phyloP scores from a whole-genome alignment of 2,797 vertebrate species.

The Iguana delicatissima region DNA sequence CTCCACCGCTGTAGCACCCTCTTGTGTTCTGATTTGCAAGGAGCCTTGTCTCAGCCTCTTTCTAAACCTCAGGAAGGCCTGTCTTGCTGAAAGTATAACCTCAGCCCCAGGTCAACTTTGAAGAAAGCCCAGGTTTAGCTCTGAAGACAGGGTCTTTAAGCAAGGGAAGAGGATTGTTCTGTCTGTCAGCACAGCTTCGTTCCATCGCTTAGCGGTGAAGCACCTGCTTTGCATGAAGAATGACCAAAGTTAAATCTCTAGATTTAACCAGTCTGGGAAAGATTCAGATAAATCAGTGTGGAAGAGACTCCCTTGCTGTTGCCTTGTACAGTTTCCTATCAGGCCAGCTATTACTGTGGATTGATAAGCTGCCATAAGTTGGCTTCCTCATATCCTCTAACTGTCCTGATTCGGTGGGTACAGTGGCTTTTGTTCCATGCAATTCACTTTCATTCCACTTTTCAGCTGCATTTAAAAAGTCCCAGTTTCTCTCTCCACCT shows the following conservation, averaged over 20 bases:
- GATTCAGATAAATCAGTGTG: neutral
- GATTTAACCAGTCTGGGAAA: neutral
- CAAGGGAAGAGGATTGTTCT: neutral
- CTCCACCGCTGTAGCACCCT: neutral
- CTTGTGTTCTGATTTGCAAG: accelerated
- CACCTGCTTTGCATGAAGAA: accelerated
- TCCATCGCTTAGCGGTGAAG: neutral
- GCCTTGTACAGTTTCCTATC: neutral
- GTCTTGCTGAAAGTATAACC: neutral
- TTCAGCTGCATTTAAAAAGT: too few relatives aligned
- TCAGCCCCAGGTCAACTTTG: too few relatives aligned
- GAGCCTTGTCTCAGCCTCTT: neutral
- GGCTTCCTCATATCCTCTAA: neutral
- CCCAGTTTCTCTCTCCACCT: too few relatives aligned
- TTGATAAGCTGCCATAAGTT: neutral
- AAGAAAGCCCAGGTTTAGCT: too few relatives aligned
- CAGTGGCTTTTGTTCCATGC: too few relatives aligned
- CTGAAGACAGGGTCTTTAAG: neutral
- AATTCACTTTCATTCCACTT: too few relatives aligned
- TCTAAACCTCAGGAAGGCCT: too few relatives aligned
- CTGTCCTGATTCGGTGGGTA: too few relatives aligned
- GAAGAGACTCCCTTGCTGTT: neutral
- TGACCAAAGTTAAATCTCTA: neutral
- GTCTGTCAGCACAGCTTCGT: neutral
- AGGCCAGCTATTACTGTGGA: neutral